phyloP scores from a whole-genome alignment of 2,113 vertebrate species.

The Panthera leo region DNA sequence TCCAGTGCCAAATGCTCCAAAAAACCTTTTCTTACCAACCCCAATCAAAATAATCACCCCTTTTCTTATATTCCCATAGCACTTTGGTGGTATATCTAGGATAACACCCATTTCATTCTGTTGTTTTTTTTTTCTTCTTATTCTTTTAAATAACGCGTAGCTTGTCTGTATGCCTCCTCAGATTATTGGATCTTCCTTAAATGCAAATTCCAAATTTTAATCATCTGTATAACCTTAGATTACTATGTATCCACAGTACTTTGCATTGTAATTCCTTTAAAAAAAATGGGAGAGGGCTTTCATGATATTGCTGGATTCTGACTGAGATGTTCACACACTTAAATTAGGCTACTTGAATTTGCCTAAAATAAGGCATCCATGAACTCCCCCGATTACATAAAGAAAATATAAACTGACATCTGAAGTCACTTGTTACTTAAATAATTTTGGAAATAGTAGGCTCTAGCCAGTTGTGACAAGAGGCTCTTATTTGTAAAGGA shows the following conservation, averaged over 20 bases:
- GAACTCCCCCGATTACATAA: neutral
- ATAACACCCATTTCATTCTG: neutral
- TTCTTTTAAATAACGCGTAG: neutral
- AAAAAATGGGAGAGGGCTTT: neutral
- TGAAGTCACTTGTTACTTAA: conserved; percentile 47
- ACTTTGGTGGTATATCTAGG: neutral
- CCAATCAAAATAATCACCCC: neutral
- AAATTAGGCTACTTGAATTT: conserved; percentile 35
- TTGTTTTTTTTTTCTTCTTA: neutral
- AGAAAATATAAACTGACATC: conserved; percentile 45
- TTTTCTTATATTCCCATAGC: neutral
- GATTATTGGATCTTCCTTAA: neutral
- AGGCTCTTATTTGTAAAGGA: conserved; percentile 17
- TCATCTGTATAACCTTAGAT: neutral
- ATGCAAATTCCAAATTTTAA: neutral
- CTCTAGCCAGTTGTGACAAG: neutral
- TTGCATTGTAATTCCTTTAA: neutral
- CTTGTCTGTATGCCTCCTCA: neutral
- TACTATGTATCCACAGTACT: neutral
- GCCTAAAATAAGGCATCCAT: neutral
- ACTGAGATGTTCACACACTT: conserved; percentile 40
- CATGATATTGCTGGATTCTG: conserved; percentile 40
- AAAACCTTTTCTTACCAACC: neutral
- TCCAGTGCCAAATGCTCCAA: neutral
- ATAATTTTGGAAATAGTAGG: conserved; percentile 44